Evolutionary conservation across 1,140 invertebrate genomes (phyloP).

Genomic region (Helicoverpa armigera): DNA sequence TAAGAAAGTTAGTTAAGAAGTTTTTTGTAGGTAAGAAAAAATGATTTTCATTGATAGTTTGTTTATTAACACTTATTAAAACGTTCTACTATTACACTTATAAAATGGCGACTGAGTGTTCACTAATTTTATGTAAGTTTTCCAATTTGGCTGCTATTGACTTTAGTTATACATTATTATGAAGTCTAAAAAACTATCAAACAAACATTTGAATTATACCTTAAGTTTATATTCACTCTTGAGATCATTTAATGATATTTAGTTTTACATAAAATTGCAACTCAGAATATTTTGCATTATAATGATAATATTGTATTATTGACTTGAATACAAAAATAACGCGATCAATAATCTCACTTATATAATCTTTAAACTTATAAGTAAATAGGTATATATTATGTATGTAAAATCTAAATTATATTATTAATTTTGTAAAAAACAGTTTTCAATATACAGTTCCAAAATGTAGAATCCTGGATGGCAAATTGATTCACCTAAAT

Average conservation of each 20-base stretch:
- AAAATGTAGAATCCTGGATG: conserved; percentile 1
- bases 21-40: neutral
- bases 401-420: conserved; percentile 42
- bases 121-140: conserved; percentile 55
- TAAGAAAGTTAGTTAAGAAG: too few relatives aligned
- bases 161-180: conserved; percentile 50
- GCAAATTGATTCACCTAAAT: conserved; percentile 4
- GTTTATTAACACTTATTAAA: conserved; percentile 79
- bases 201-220: conserved; percentile 50
- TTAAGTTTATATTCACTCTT: conserved; percentile 56
- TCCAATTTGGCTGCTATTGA: conserved; percentile 55
- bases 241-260: conserved; percentile 61
- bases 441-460: neutral
- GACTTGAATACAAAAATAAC: conserved; percentile 61
- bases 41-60: conserved; percentile 59
- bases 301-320: conserved; percentile 44
- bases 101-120: conserved; percentile 65
- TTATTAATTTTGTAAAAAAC: conserved; percentile 56
- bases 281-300: conserved; percentile 42
- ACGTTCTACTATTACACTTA: conserved; percentile 72
- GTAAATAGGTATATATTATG: conserved; percentile 51
- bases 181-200: conserved; percentile 52
- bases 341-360: conserved; percentile 64
- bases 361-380: conserved; percentile 58
- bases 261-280: conserved; percentile 43